phyloP scores from a whole-genome alignment of 2,888 invertebrate genomes.

The Teleogryllus oceanicus region DNA sequence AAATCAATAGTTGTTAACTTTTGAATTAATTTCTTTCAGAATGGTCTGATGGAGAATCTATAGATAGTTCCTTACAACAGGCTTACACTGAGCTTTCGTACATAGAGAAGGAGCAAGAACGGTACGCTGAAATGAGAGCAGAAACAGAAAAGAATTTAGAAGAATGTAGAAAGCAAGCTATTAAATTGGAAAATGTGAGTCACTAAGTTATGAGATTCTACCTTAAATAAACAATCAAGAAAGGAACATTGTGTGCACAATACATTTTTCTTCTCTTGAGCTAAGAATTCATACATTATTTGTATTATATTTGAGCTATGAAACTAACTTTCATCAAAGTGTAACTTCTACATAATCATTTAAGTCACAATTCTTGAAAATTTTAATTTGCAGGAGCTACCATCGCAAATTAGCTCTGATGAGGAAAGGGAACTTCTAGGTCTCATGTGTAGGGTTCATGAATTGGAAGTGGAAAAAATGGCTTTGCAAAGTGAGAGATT shows the following conservation, averaged over 20 bases:
- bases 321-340: no score
- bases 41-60: constrained; percentile 39
- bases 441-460: constrained; percentile 86
- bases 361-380: no score
- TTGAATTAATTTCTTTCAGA: constrained; percentile 19
- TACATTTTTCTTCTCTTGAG: no score
- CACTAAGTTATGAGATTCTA: neutral
- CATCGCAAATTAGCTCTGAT: constrained; percentile 77
- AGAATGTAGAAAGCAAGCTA: constrained; percentile 71
- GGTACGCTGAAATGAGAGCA: constrained; percentile 70
- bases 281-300: no score
- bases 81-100: constrained; percentile 81
- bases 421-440: constrained; percentile 87
- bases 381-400: constrained; percentile 63
- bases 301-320: no score
- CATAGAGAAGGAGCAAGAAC: constrained; percentile 80
- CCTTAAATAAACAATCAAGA: no score
- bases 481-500: constrained; percentile 84
- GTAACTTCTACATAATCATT: no score
- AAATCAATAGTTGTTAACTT: no score
- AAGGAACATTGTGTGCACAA: no score
- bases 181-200: constrained; percentile 76
- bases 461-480: constrained; percentile 90
- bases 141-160: constrained; percentile 79
- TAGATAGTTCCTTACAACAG: constrained; percentile 65